Base-by-base conservation (phyloP, 2,888 invertebrate species). In the Dasypolia templi region DNA sequence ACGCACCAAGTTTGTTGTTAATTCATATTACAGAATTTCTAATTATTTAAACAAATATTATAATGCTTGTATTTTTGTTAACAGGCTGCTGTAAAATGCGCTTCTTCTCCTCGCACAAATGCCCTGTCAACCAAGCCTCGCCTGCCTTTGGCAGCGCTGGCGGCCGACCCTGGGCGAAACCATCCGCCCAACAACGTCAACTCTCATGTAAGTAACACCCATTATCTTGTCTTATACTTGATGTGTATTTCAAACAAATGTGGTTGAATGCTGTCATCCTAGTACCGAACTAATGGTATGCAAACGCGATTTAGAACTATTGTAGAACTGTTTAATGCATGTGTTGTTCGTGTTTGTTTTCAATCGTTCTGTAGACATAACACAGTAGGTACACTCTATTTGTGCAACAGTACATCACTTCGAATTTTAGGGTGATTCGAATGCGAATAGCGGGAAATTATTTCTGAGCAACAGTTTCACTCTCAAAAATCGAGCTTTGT, bases 11-110 rank as follows among this genome's bases (percentile, higher is more conserved):
- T 26, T 66, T 3, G 32, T 69, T 56, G 14, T 46, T 69, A 42
- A 44, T 55, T 65, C 0, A 35, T 32, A 32, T 64, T 79, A 51
- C 19, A 53, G 22, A 39, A 19, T 32, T 46, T 51, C 1, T 17
- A 53, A 44, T 39, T 22, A 51, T 53, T 42, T 82, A 87, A 83
- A 86, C 84, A 42, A 49, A 22, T 55, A 32, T 64, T 29, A 14
- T 86, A 75, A 68, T 56, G 12, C 39, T 26, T 84, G 22, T 56
- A 1, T 85, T 39, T 84, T 84, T 87, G 63, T 81, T 78, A 39
- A 69, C 94, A 96, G 96, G 95, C 96, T 93, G 95, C 95, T 90
- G 95, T 96, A 86, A 96, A 96, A 95, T 95, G 95, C 91, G 96
- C 93, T 92, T 94, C 96, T 84, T 95, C 95, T 88, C 96, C 96